Evolutionary conservation across 2,797 vertebrate genomes (phyloP).

Genomic region (Cetoscarus ocellatus): DNA sequence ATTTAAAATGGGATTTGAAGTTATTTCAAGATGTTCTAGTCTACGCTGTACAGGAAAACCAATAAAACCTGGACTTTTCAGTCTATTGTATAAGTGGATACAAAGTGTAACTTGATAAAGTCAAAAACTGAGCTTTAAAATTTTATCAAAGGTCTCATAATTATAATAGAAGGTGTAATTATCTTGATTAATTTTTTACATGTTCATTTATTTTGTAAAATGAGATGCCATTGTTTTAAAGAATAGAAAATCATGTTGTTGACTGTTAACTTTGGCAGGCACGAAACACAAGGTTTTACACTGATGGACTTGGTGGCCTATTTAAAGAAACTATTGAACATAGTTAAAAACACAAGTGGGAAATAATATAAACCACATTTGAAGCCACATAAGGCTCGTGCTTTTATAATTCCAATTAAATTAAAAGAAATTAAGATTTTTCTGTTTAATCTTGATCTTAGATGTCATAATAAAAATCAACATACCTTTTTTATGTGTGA

Average conservation of each 20-base stretch:
- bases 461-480: constrained; percentile 19
- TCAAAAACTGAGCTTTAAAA: background rate
- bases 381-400: background rate
- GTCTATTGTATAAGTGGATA: background rate
- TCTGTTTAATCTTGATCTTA: background rate
- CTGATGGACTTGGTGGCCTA: no score
- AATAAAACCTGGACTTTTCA: background rate
- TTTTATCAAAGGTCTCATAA: background rate
- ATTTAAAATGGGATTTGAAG: no score
- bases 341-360: no score
- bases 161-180: background rate
- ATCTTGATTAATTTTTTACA: background rate
- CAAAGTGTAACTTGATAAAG: background rate
- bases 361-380: background rate
- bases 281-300: no score
- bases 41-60: no score
- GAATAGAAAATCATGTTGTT: no score
- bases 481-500: constrained; percentile 67
- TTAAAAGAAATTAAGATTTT: background rate
- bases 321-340: no score
- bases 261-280: no score
- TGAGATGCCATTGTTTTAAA: no score
- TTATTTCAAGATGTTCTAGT: no score
- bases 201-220: no score
- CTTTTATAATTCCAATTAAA: constrained; percentile 1